Conservation (phyloP, 2,797 vertebrate genomes). For the Australoheros facetus region DNA sequence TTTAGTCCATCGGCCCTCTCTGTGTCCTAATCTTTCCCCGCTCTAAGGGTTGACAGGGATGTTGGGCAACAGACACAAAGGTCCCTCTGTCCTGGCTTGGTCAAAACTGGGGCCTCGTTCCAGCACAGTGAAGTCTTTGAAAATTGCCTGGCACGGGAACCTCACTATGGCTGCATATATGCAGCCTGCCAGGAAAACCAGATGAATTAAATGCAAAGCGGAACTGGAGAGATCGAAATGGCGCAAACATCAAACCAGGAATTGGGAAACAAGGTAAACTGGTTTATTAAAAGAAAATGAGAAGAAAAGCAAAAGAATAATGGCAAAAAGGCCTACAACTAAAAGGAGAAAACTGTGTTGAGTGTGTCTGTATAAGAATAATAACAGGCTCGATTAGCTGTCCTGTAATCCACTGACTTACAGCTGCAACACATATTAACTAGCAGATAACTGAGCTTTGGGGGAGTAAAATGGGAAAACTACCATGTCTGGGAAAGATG, state of each 20-base stretch:
- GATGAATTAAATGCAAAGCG: conserved; percentile 62
- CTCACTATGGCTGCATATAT: conserved; percentile 48
- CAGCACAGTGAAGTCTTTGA: conserved; percentile 80
- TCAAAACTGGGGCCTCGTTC: conserved; percentile 67
- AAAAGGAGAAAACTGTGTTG: neutral
- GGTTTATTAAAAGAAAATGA: conserved; percentile 8
- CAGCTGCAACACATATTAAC: conserved; percentile 6
- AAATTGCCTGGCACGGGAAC: conserved; percentile 68
- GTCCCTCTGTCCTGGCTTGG: conserved; percentile 75
- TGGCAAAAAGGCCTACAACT: neutral
- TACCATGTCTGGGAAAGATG: neutral
- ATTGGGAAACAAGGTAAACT: conserved; percentile 30
- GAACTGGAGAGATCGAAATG: conserved; percentile 34
- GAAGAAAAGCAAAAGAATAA: neutral
- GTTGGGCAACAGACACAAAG: conserved; percentile 76
- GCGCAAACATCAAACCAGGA: conserved; percentile 21
- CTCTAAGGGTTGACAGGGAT: conserved; percentile 62
- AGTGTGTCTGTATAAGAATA: neutral
- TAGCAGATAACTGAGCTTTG: conserved; percentile 20
- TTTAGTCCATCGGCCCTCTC: conserved; percentile 64
- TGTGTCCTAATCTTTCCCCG: conserved; percentile 64
- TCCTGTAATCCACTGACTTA: conserved; percentile 26
- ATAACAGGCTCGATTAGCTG: neutral
- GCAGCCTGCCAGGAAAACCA: conserved; percentile 60
- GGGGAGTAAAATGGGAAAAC: neutral